Percentiles rank a stretch among this genome's conserved stretches.
These are phyloP conservation scores for Aleiodes testaceus DNA, from an alignment of 2,888 invertebrate species.

Conservation along the genomic window DNA sequence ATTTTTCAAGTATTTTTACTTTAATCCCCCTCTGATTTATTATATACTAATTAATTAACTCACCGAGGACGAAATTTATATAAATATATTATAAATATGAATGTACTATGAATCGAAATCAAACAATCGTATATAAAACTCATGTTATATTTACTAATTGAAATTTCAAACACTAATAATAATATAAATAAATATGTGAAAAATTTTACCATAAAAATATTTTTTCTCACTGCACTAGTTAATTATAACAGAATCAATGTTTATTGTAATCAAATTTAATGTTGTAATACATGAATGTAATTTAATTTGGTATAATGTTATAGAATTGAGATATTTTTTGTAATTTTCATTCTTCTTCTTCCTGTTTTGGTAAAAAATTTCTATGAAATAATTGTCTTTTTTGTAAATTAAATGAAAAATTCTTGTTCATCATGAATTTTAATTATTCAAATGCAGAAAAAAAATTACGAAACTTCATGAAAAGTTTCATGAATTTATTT, in stretches of 20 bases:
- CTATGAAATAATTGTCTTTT: not conserved
- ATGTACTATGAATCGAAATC: slow-evolving; percentile 16
- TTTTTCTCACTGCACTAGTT: slow-evolving; percentile 26
- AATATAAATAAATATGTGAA: slow-evolving; percentile 3
- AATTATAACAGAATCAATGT: slow-evolving; percentile 2
- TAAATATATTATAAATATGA: slow-evolving; percentile 10
- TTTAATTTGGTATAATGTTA: slow-evolving; percentile 1
- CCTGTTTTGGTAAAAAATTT: not conserved
- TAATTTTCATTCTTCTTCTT: not conserved
- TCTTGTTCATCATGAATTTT: no score
- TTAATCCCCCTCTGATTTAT: not conserved
- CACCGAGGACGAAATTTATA: not conserved
- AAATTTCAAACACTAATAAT: slow-evolving; percentile 11
- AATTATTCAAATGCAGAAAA: no score
- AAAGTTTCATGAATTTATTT: no score
- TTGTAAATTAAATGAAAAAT: no score
- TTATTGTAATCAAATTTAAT: slow-evolving; percentile 12
- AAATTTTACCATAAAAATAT: slow-evolving; percentile 4
- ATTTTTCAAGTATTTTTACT: not conserved
- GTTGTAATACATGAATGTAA: slow-evolving; percentile 10
- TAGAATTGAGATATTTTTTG: not conserved
- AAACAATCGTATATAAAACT: slow-evolving; percentile 15
- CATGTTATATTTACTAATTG: slow-evolving; percentile 8
- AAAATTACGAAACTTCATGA: no score
- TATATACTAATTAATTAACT: slow-evolving; percentile 10